Percentiles rank a stretch among this genome's conserved stretches.
phyloP scores from a whole-genome alignment of 2,113 vertebrate genomes.

The Cyprinus carpio region DNA sequence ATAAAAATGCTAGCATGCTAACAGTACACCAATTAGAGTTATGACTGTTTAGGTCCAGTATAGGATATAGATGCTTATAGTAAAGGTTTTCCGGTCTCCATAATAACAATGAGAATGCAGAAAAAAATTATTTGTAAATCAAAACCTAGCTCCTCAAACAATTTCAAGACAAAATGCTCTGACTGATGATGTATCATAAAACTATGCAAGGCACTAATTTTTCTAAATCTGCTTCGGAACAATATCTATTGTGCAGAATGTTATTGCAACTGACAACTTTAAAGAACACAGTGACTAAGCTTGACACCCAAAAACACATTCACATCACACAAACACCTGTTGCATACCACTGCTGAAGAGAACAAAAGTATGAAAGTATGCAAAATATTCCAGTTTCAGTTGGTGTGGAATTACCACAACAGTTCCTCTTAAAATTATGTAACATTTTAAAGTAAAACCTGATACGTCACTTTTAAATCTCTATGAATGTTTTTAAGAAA shows the following conservation, averaged over 20 bases:
- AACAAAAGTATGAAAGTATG: not conserved
- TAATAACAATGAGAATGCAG: not conserved
- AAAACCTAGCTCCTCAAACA: not conserved
- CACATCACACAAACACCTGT: slow-evolving; percentile 3
- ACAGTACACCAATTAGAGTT: not conserved
- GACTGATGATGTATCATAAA: not conserved
- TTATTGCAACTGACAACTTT: not conserved
- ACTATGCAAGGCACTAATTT: slow-evolving; percentile 4
- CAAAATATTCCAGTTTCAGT: not conserved
- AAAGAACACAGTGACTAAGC: not conserved
- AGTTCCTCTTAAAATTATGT: not conserved
- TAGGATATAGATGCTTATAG: not conserved
- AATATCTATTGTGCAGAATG: not conserved
- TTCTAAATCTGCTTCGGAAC: not conserved
- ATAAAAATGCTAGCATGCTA: not conserved
- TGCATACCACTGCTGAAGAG: slow-evolving; percentile 2
- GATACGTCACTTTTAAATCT: not conserved
- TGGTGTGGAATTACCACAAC: not conserved
- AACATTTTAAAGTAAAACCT: not conserved
- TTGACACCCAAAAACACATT: not conserved
- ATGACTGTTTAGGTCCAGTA: not conserved
- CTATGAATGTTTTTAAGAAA: too few species aligned
- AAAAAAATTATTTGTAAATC: not conserved
- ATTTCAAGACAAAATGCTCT: not conserved
- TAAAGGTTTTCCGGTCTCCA: not conserved